Evolutionary conservation across 1,140 invertebrate genomes (phyloP).

Genomic region (Drosophila tropicalis): DNA sequence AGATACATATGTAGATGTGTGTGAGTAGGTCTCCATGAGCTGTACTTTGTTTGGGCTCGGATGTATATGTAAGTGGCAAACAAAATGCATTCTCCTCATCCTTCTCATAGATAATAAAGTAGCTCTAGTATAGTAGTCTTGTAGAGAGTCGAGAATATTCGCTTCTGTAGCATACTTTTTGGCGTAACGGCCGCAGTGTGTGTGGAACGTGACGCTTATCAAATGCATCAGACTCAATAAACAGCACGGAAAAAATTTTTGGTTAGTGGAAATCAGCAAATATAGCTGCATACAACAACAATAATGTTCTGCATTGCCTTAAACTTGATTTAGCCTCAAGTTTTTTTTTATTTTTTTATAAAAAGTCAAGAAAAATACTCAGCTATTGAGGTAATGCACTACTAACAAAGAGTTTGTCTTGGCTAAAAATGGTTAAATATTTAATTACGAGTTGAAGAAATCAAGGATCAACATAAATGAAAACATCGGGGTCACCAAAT

Average conservation of each 20-base stretch:
- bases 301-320: slow-evolving; percentile 40
- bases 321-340: slow-evolving; percentile 22
- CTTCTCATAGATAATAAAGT: slow-evolving; percentile 66
- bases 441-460: background rate
- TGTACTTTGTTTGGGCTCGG: slow-evolving; percentile 6
- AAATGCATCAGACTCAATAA: slow-evolving; percentile 69
- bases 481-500: too few relatives aligned
- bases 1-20: slow-evolving; percentile 1
- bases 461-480: too few relatives aligned
- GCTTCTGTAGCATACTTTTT: slow-evolving; percentile 53
- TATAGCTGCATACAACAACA: slow-evolving; percentile 29
- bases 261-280: slow-evolving; percentile 26
- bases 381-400: background rate
- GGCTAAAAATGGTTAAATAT: background rate
- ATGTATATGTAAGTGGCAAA: slow-evolving; percentile 59
- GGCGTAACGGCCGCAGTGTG: slow-evolving; percentile 36
- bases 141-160: slow-evolving; percentile 36
- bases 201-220: slow-evolving; percentile 72
- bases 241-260: slow-evolving; percentile 40
- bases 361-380: slow-evolving; percentile 1
- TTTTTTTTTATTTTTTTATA: slow-evolving; percentile 8
- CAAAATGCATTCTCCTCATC: slow-evolving; percentile 60
- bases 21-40: slow-evolving; percentile 4
- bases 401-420: background rate
- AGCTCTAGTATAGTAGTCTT: slow-evolving; percentile 45